These are phyloP conservation scores for Volucella bombylans DNA, from an alignment of 2,888 invertebrate species.

Conservation along the genomic window DNA sequence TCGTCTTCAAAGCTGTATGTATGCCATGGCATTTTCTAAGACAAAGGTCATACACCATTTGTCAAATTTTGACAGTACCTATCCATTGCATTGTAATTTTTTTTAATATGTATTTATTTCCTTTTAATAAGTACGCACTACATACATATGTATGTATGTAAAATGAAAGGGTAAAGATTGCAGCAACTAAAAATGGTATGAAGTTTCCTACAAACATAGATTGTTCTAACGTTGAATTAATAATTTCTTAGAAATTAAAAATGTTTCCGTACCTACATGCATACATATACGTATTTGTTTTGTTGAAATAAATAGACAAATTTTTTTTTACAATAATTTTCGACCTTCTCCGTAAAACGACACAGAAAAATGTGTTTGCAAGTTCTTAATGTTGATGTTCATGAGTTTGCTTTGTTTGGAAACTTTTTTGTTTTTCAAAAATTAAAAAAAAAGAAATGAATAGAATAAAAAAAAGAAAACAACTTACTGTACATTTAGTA, in stretches of 20 bases:
- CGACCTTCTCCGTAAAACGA: neutral
- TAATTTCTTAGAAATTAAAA: neutral
- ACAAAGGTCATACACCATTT: too few species aligned
- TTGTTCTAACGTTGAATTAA: neutral
- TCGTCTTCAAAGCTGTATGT: too few species aligned
- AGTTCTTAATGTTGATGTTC: constrained; percentile 3
- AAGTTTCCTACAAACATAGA: constrained; percentile 58
- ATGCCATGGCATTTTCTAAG: too few species aligned
- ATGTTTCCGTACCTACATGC: neutral
- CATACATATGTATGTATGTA: too few species aligned
- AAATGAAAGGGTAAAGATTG: constrained; percentile 1
- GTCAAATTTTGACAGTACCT: too few species aligned
- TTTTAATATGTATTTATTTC: neutral
- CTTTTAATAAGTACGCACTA: neutral
- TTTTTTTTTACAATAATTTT: neutral
- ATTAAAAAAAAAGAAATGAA: constrained; percentile 31
- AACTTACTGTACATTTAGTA: constrained; percentile 66
- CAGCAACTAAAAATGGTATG: constrained; percentile 53
- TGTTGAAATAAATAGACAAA: neutral
- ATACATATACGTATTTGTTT: neutral
- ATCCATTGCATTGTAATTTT: neutral
- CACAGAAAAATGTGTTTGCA: too few species aligned
- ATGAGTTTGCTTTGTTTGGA: neutral
- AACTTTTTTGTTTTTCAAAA: constrained; percentile 16
- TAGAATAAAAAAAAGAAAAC: constrained; percentile 44